Conservation (phyloP, 2,888 invertebrate species). For the Eilema depressum region DNA sequence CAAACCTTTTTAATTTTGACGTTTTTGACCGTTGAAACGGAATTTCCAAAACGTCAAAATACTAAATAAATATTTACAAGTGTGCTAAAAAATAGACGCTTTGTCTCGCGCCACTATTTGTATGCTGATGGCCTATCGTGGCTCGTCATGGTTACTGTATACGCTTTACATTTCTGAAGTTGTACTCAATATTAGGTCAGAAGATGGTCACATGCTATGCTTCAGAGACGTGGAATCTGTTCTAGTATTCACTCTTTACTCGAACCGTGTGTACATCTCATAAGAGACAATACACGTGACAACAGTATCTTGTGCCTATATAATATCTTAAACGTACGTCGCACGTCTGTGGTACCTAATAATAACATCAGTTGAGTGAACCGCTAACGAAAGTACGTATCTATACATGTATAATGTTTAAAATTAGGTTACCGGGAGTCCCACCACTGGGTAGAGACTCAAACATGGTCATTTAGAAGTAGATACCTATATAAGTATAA, state of each 20-base stretch:
- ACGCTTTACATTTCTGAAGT: background rate
- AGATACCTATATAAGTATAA: background rate
- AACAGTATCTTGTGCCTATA: conserved; percentile 21
- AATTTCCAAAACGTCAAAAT: no score
- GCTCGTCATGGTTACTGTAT: no score
- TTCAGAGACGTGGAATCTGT: background rate
- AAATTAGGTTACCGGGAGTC: background rate
- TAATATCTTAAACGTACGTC: conserved; percentile 3
- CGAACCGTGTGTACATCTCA: background rate
- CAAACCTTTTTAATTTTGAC: no score
- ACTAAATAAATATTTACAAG: no score
- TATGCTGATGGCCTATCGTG: no score
- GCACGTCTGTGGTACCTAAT: conserved; percentile 44
- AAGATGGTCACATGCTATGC: background rate
- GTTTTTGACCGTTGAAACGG: no score
- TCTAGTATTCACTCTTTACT: no score
- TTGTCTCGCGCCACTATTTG: no score
- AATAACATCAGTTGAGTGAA: conserved; percentile 25
- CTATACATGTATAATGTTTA: conserved; percentile 1
- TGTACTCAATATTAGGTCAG: background rate
- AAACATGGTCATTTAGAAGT: background rate
- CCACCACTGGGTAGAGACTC: background rate
- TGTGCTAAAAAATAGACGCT: no score
- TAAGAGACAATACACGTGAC: background rate
- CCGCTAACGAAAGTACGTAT: conserved; percentile 39